These are phyloP conservation scores for Spisula solida DNA, from an alignment of 2,888 invertebrate species.

Conservation along the genomic window DNA sequence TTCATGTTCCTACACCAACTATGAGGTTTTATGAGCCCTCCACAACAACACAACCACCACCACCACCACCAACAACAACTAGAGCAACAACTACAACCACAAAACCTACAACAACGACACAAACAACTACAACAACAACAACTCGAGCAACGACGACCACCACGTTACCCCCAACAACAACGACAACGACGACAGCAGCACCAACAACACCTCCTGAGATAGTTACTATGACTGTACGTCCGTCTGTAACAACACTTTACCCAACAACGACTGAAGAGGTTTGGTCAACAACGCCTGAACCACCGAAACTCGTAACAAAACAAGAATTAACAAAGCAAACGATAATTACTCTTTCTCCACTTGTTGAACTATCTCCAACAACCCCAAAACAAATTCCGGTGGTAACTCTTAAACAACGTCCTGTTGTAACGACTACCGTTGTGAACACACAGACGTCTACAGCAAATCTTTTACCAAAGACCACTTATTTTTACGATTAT, in stretches of 20 bases:
- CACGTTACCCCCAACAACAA: neutral
- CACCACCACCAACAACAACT: conserved; percentile 14
- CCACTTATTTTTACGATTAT: conserved; percentile 44
- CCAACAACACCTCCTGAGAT: conserved; percentile 1
- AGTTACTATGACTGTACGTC: neutral
- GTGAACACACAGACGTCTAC: neutral
- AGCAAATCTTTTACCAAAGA: neutral
- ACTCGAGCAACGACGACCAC: conserved; percentile 29
- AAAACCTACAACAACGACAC: conserved; percentile 8
- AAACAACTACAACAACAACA: conserved; percentile 42
- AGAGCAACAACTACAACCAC: conserved; percentile 22
- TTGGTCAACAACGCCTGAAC: conserved; percentile 35
- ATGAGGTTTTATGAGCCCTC: conserved; percentile 46
- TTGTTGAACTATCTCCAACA: neutral
- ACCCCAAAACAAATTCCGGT: conserved; percentile 10
- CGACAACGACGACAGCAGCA: neutral
- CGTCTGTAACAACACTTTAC: conserved; percentile 36
- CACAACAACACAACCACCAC: conserved; percentile 50
- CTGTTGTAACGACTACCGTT: neutral
- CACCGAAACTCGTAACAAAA: neutral
- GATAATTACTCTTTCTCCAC: neutral
- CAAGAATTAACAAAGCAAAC: neutral
- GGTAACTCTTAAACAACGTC: neutral
- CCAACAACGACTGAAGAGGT: conserved; percentile 26
- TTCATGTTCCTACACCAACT: conserved; percentile 37